phyloP scores from a whole-genome alignment of 2,797 vertebrate genomes.

The Pipistrellus kuhlii region DNA sequence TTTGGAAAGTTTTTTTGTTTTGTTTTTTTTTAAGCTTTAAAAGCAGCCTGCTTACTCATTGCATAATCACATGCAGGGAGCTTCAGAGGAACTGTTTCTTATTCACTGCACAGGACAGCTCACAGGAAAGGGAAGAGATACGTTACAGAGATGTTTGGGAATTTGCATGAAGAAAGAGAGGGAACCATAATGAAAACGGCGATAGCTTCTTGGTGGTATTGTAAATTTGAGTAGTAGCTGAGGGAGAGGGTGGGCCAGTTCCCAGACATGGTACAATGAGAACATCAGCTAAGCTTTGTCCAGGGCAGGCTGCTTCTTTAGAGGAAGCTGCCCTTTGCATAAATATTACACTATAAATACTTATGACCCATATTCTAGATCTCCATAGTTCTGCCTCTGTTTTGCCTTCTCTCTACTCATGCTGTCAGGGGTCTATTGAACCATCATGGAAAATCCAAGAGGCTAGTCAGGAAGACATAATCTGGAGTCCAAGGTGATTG shows the following conservation, averaged over 20 bases:
- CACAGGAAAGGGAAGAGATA: not conserved
- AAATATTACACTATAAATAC: not conserved
- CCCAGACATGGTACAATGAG: not conserved
- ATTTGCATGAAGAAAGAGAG: slow-evolving; percentile 44
- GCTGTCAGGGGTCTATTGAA: not conserved
- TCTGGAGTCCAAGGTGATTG: not conserved
- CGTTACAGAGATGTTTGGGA: not conserved
- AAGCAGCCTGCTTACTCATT: slow-evolving; percentile 32
- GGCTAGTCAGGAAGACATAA: not conserved
- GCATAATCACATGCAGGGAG: not conserved
- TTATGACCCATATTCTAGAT: not conserved
- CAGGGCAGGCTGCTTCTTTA: not conserved
- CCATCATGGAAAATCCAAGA: not conserved
- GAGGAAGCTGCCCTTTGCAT: not conserved
- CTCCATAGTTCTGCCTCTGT: not conserved
- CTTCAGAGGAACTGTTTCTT: slow-evolving; percentile 12
- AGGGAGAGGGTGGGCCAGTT: not conserved
- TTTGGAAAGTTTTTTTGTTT: not conserved
- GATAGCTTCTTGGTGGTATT: not conserved
- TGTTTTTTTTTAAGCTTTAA: not conserved
- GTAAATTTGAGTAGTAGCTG: not conserved
- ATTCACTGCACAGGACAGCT: slow-evolving; percentile 18
- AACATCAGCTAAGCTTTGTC: not conserved
- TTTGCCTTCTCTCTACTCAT: not conserved
- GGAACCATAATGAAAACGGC: not conserved